Base-by-base conservation (phyloP, 2,113 vertebrate genomes). In the Nipponia nippon region DNA sequence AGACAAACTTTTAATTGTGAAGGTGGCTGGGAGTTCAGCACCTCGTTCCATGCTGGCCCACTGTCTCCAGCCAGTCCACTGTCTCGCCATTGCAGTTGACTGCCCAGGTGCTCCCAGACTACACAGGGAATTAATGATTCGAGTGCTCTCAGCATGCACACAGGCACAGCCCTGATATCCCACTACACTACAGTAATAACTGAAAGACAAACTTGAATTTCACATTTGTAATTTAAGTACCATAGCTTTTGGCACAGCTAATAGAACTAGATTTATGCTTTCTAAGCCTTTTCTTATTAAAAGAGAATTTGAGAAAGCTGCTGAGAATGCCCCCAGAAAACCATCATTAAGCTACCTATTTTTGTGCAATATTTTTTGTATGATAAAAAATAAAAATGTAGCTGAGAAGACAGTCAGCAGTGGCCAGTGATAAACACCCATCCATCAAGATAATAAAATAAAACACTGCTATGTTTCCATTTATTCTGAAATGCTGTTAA, bases 51-150 rank as follows among this genome's bases (percentile, higher is more conserved):
- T 4, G 2, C 19, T 73, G 34, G 3, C 16, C 13, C 42, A 4
- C 25, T 19, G 3, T 32, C 18, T 81, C 15, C n/a, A 20, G 11
- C 38, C 7, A 11, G 38, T 13, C 13, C 18, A 6, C 6, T 46
- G 22, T 16, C 46, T 44, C 3, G 3, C 8, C 40, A 9, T 38
- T 30, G 38, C 30, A 49, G 46, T 32, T 1, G 1, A 7, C 9
- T 42, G 23, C 27, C 9, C 0, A 2, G 22, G 2, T 0, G 0
- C 11, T 76, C n/a, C 32, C 0, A 1, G 25, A 16, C 13, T 32
- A 30, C 13, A 7, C 13, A 1, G 5, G 27, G 19, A 40, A 27
- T 53, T 71, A 46, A 53, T 0, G 0, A 8, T 2, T 4, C 0
- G 0, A 40, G 16, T 19, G 11, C 14, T 49, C 16, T 53, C 22